Conservation (phyloP, 2,888 invertebrate species). For the Entomobrya multifasciata region DNA sequence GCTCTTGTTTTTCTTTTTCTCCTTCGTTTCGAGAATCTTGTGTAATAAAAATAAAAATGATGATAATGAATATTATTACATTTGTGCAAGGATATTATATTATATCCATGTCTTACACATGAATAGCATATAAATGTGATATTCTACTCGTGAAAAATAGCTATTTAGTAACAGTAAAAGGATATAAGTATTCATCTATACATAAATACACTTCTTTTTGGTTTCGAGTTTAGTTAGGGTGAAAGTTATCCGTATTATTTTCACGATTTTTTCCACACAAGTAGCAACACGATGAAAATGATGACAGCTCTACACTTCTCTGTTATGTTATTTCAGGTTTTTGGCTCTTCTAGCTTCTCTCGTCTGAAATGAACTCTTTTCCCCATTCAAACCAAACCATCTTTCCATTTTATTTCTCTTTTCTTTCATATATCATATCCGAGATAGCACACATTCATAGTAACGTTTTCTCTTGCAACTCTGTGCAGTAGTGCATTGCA, state of each 20-base stretch:
- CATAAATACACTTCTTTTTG: background rate
- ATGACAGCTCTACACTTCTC: background rate
- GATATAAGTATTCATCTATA: background rate
- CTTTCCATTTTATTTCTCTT: background rate
- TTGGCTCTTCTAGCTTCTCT: too few relatives aligned
- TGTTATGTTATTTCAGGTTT: slow-evolving; percentile 2
- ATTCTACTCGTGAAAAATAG: background rate
- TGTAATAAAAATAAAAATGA: slow-evolving; percentile 1
- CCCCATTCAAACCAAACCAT: background rate
- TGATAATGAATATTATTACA: slow-evolving; percentile 36
- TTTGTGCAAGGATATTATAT: background rate
- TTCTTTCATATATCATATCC: background rate
- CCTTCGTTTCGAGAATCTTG: background rate
- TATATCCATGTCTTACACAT: background rate
- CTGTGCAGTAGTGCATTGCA: background rate
- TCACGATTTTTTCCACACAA: slow-evolving; percentile 36
- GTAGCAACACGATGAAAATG: background rate
- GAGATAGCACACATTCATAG: too few relatives aligned
- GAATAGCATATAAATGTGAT: background rate
- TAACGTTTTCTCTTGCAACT: background rate
- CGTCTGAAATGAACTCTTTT: slow-evolving; percentile 11
- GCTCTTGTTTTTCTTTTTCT: slow-evolving; percentile 21
- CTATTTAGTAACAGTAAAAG: background rate
- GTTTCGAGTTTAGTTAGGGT: background rate
- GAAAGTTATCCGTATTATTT: slow-evolving; percentile 62